A percentile compares a stretch with the other conserved stretches of the same genome.
These are phyloP conservation scores for Scaptomyza parva DNA, from an alignment of 2,888 invertebrate genomes.

Conservation along the genomic window DNA sequence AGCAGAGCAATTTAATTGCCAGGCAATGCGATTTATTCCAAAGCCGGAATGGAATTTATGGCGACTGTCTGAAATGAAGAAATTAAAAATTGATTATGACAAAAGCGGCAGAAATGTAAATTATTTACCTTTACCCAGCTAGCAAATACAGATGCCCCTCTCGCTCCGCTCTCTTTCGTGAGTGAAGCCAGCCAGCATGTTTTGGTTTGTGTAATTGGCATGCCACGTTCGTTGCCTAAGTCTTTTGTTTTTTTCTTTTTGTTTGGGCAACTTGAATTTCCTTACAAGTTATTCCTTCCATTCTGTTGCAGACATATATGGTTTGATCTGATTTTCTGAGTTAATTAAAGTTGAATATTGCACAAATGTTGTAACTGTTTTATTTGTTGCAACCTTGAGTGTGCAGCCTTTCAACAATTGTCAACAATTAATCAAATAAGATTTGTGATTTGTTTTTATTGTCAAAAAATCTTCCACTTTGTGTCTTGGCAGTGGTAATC, in stretches of 20 bases:
- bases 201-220: constrained; percentile 28
- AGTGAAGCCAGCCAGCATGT: not conserved
- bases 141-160: constrained; percentile 47
- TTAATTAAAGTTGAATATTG: constrained; percentile 47
- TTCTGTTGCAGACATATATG: constrained; percentile 29
- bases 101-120: constrained; percentile 75
- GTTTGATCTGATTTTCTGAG: constrained; percentile 43
- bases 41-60: constrained; percentile 80
- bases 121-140: constrained; percentile 71
- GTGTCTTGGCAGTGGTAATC: not conserved
- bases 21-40: not conserved
- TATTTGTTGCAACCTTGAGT: constrained; percentile 19
- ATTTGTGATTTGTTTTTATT: not conserved
- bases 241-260: constrained; percentile 56
- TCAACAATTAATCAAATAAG: not conserved
- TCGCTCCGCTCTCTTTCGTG: not conserved
- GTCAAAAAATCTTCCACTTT: not conserved
- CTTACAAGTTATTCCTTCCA: constrained; percentile 25
- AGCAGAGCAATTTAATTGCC: constrained; percentile 5
- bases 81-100: constrained; percentile 83
- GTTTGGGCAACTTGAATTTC: constrained; percentile 48
- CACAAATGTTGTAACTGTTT: constrained; percentile 13
- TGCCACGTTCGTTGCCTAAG: constrained; percentile 56
- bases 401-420: not conserved
- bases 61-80: constrained; percentile 75